Evolutionary conservation across 2,888 invertebrate genomes (phyloP).

Genomic region (Ophioninae sp.): DNA sequence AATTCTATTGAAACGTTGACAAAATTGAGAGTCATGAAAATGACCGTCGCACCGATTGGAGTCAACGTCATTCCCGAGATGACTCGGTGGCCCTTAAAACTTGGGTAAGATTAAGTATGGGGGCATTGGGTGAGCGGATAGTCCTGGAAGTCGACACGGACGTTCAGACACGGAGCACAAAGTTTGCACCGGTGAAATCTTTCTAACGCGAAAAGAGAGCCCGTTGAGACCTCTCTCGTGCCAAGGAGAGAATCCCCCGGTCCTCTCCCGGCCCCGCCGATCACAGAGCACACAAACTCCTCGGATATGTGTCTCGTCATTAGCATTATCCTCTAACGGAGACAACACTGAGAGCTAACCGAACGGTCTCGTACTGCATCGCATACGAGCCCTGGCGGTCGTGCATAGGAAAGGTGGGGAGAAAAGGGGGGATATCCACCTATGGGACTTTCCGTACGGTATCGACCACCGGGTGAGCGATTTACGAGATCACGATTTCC

Average conservation of each 20-base stretch:
- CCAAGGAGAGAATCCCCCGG: constrained; percentile 30
- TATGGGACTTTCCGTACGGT: constrained; percentile 12
- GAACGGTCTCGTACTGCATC: constrained; percentile 34
- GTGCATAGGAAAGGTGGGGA: constrained; percentile 35
- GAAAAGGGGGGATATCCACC: not conserved
- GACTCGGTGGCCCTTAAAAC: too few species aligned
- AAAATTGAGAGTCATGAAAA: too few species aligned
- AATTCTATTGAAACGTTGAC: too few species aligned
- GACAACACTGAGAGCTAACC: constrained; percentile 41
- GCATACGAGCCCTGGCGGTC: constrained; percentile 34
- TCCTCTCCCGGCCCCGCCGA: constrained; percentile 34
- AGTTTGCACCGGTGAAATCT: constrained; percentile 48
- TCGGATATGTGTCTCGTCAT: constrained; percentile 55
- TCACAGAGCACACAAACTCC: constrained; percentile 24
- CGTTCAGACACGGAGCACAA: constrained; percentile 11
- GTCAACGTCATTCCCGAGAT: too few species aligned
- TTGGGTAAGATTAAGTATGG: not conserved
- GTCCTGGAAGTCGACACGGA: not conserved
- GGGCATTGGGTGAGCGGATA: not conserved
- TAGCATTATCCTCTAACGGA: constrained; percentile 59
- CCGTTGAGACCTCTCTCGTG: constrained; percentile 35
- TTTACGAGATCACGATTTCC: not conserved
- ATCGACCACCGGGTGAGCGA: not conserved
- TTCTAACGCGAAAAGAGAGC: constrained; percentile 47
- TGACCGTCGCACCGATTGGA: too few species aligned